Evolutionary conservation across 2,113 vertebrate species (phyloP).

Genomic region (Thermophis baileyi): DNA sequence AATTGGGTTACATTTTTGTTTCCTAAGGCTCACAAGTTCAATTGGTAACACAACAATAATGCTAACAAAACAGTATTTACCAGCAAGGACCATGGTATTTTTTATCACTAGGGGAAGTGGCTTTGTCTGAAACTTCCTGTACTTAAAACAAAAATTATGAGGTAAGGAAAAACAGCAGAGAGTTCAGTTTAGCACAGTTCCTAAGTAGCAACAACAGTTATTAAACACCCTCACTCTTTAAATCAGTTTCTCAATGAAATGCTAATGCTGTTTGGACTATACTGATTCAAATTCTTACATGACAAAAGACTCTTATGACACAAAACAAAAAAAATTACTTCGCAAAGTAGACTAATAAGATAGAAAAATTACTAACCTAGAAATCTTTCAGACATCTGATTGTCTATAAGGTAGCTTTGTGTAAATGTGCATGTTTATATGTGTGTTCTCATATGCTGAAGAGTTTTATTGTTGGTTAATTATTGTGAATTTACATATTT

Average conservation of each 20-base stretch:
- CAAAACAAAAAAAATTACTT: background rate
- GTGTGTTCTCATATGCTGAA: background rate
- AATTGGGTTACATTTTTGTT: background rate
- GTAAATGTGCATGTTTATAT: background rate
- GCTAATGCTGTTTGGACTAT: background rate
- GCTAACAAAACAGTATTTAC: background rate
- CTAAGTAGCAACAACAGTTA: background rate
- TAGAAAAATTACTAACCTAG: background rate
- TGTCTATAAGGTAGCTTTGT: background rate
- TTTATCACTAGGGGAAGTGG: background rate
- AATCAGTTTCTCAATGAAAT: background rate
- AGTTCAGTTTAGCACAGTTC: background rate
- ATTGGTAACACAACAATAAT: background rate
- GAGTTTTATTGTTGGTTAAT: background rate
- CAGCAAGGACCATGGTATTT: background rate
- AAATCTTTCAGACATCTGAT: background rate
- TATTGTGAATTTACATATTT: background rate
- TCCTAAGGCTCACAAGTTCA: background rate
- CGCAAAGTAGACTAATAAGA: background rate
- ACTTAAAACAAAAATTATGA: background rate
- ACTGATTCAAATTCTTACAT: background rate
- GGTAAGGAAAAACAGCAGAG: background rate
- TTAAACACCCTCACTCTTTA: background rate
- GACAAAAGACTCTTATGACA: background rate
- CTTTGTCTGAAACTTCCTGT: background rate